phyloP scores from a whole-genome alignment of 1,140 invertebrate species.

The Polypedilum pembai region DNA sequence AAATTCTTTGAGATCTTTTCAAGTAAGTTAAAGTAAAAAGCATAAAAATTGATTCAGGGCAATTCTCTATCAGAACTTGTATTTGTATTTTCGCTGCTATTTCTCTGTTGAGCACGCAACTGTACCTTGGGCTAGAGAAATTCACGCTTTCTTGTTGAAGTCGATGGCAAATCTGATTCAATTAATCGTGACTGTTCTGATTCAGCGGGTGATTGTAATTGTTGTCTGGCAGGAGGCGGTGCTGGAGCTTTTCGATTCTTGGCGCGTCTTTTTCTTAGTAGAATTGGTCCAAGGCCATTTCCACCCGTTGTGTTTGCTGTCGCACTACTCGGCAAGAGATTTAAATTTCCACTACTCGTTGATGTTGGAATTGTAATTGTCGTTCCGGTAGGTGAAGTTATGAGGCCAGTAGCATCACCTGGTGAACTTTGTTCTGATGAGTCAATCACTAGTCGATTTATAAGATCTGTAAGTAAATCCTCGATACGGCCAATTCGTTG shows the following conservation, averaged over 20 bases:
- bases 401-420: conserved; percentile 43
- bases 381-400: conserved; percentile 42
- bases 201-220: neutral
- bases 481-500: conserved; percentile 74
- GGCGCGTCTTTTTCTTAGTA: conserved; percentile 59
- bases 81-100: conserved; percentile 13
- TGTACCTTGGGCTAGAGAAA: conserved; percentile 42
- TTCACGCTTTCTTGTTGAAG: conserved; percentile 25
- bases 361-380: conserved; percentile 33
- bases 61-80: neutral
- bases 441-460: conserved; percentile 51
- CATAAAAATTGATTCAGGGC: neutral
- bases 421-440: conserved; percentile 45
- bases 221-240: conserved; percentile 41
- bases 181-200: conserved; percentile 39
- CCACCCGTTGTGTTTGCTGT: conserved; percentile 43
- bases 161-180: conserved; percentile 35
- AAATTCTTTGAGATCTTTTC: too few relatives aligned
- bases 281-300: conserved; percentile 55
- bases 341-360: conserved; percentile 35
- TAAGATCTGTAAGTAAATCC: conserved; percentile 65
- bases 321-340: conserved; percentile 28
- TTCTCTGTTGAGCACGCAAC: conserved; percentile 35
- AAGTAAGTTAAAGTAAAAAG: too few relatives aligned
- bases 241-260: conserved; percentile 61